A percentile compares a stretch with the other conserved stretches of the same genome.
phyloP scores from a whole-genome alignment of 2,113 vertebrate genomes.

The Clarias magur region DNA sequence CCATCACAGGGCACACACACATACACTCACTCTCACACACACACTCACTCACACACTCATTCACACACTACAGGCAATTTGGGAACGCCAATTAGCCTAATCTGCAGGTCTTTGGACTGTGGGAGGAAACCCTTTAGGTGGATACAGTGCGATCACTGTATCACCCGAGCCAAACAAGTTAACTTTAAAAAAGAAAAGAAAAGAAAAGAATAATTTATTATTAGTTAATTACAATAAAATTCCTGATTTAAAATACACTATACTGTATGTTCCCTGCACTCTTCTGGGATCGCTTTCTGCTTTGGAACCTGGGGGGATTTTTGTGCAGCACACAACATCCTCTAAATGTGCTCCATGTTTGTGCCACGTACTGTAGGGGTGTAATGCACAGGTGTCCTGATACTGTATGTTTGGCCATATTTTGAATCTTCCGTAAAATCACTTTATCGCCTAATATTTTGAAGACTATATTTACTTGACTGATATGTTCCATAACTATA shows the following conservation, averaged over 20 bases:
- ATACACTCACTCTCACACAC: too few relatives aligned
- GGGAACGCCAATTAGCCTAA: too few relatives aligned
- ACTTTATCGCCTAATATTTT: neutral
- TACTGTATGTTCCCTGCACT: neutral
- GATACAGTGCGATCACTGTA: too few relatives aligned
- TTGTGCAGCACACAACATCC: too few relatives aligned
- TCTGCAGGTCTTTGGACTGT: too few relatives aligned
- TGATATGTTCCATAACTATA: neutral
- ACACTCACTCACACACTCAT: too few relatives aligned
- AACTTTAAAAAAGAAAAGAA: too few relatives aligned
- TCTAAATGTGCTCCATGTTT: neutral
- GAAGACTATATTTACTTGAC: neutral
- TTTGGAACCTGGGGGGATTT: neutral
- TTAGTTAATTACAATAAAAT: neutral
- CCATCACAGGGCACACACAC: too few relatives aligned
- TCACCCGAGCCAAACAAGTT: too few relatives aligned
- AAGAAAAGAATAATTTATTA: too few relatives aligned
- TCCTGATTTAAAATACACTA: neutral
- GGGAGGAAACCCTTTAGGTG: too few relatives aligned
- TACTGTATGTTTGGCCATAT: neutral
- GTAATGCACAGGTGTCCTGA: neutral
- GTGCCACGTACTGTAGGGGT: neutral
- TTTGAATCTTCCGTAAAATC: neutral
- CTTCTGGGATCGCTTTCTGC: neutral
- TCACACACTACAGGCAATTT: too few relatives aligned